A percentile compares a stretch with the other conserved stretches of the same genome.
phyloP scores from a whole-genome alignment of 2,113 vertebrate species.

The Pterocles orientalis region DNA sequence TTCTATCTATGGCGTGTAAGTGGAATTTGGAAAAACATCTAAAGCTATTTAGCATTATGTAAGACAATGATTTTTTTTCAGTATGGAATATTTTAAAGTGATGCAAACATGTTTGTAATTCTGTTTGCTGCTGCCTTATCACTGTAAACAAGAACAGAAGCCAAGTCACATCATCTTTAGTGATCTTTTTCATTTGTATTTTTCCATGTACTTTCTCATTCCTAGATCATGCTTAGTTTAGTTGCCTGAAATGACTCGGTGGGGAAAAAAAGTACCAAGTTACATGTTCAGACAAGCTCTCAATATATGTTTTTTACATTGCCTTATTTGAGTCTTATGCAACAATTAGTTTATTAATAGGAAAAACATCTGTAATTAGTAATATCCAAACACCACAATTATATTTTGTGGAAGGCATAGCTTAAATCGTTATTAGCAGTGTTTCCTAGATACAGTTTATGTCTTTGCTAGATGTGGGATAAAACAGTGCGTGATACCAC shows the following conservation, averaged over 20 bases:
- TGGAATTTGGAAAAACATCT: background rate
- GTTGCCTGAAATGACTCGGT: conserved; percentile 1
- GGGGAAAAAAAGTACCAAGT: background rate
- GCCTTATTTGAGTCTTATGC: background rate
- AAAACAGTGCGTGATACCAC: background rate
- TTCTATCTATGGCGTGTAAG: background rate
- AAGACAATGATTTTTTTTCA: background rate
- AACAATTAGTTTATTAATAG: background rate
- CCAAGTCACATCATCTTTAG: background rate
- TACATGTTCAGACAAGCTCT: background rate
- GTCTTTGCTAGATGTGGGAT: background rate
- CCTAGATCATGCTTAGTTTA: background rate
- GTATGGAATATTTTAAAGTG: background rate
- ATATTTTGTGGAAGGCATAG: background rate
- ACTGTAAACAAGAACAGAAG: background rate
- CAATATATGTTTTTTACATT: background rate
- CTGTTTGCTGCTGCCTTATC: background rate
- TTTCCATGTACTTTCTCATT: background rate
- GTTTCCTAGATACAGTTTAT: background rate
- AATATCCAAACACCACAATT: background rate
- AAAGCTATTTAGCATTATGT: background rate
- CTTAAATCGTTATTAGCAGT: background rate
- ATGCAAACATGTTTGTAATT: background rate
- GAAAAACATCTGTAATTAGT: background rate
- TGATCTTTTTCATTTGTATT: background rate